A percentile compares a stretch with the other conserved stretches of the same genome.
These are phyloP conservation scores for Baccha elongata DNA, from an alignment of 2,888 invertebrate genomes.

Conservation along the genomic window DNA sequence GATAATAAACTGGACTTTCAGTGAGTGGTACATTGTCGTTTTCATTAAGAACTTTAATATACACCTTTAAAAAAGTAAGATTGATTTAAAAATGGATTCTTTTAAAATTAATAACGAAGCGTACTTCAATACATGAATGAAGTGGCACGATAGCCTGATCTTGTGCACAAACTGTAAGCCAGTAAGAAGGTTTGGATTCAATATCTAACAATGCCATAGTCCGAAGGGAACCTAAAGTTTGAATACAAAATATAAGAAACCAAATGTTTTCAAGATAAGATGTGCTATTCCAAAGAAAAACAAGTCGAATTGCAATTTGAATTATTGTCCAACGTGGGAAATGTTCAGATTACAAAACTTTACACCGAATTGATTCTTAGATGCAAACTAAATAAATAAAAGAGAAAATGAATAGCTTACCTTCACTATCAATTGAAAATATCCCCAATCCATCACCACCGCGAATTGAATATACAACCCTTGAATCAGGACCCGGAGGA, in stretches of 20 bases:
- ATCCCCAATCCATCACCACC: constrained; percentile 95
- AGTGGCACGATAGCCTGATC: constrained; percentile 95
- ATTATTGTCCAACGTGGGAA: not conserved
- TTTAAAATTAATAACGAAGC: constrained; percentile 32
- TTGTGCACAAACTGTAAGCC: constrained; percentile 96
- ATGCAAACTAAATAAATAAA: no score
- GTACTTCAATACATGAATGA: constrained; percentile 91
- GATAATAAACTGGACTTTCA: constrained; percentile 92
- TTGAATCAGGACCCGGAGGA: constrained; percentile 90
- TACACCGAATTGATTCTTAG: no score
- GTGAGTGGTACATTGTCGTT: constrained; percentile 98
- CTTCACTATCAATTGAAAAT: constrained; percentile 94
- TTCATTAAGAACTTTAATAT: constrained; percentile 92
- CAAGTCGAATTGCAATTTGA: not conserved
- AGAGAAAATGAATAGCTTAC: constrained; percentile 86
- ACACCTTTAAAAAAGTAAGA: constrained; percentile 85
- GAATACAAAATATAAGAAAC: not conserved
- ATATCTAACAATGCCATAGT: constrained; percentile 94
- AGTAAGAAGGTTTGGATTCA: constrained; percentile 93
- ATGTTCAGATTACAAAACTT: not conserved
- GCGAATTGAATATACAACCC: constrained; percentile 92
- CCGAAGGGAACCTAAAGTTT: constrained; percentile 89
- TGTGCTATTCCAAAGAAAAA: no score
- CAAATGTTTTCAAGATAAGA: not conserved
- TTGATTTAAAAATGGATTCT: constrained; percentile 43